These are phyloP conservation scores for Notothenia rossii DNA, from an alignment of 2,113 vertebrate genomes.

Conservation along the genomic window DNA sequence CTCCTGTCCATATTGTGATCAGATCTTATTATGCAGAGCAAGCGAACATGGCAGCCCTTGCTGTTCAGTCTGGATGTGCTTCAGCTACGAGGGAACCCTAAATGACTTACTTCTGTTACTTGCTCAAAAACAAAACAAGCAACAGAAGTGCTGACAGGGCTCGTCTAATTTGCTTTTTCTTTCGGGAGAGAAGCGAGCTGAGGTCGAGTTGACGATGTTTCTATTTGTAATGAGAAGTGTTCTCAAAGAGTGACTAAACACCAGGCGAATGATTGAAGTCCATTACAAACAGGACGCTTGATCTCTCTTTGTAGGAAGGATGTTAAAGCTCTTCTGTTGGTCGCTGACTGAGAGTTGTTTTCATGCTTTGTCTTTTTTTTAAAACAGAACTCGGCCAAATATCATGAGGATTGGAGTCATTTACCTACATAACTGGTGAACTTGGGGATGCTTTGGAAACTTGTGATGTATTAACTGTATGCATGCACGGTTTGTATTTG, in stretches of 20 bases:
- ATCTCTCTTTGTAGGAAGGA: background rate
- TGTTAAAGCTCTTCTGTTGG: background rate
- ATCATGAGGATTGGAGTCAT: background rate
- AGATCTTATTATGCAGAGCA: slow-evolving; percentile 72
- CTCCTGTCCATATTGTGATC: slow-evolving; percentile 71
- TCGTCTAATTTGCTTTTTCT: background rate
- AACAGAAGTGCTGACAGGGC: slow-evolving; percentile 32
- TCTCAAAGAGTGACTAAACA: background rate
- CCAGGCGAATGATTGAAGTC: background rate
- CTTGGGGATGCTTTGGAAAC: background rate
- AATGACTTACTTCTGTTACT: no score
- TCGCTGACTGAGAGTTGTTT: background rate
- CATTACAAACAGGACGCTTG: background rate
- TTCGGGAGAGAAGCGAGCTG: background rate
- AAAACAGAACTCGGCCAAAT: background rate
- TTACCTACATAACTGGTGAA: background rate
- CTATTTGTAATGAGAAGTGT: background rate
- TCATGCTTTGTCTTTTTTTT: background rate
- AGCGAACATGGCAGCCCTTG: slow-evolving; percentile 63
- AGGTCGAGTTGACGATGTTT: slow-evolving; percentile 1
- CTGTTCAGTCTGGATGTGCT: slow-evolving; percentile 38
- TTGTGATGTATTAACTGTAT: background rate
- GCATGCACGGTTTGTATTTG: no score
- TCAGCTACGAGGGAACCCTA: background rate
- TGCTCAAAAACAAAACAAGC: slow-evolving; percentile 28